Conservation (phyloP, 2,797 vertebrate genomes). For the Epinephelus awoara region DNA sequence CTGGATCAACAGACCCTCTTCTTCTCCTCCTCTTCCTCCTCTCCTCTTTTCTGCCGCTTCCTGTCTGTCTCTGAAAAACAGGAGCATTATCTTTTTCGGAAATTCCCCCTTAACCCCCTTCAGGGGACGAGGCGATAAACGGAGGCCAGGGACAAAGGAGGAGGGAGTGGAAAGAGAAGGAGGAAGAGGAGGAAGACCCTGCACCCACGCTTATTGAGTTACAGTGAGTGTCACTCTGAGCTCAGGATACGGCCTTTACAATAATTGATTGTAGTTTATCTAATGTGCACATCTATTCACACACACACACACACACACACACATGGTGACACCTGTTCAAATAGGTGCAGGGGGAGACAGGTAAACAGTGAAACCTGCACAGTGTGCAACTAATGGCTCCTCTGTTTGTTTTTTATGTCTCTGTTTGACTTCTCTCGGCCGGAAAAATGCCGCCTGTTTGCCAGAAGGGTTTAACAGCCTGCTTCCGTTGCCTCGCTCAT, state of each 20-base stretch:
- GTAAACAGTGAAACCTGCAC: conserved; percentile 42
- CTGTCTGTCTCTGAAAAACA: conserved; percentile 67
- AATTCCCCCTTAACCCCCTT: conserved; percentile 74
- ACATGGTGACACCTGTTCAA: conserved; percentile 65
- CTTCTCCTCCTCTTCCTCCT: conserved; percentile 25
- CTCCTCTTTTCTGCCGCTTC: conserved; percentile 23
- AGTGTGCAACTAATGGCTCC: conserved; percentile 16
- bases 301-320: conserved; percentile 24
- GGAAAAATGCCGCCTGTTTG: conserved; percentile 34
- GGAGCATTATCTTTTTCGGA: conserved; percentile 80
- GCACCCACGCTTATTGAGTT: conserved; percentile 70
- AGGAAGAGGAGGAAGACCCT: conserved; percentile 50
- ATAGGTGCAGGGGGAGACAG: conserved; percentile 34
- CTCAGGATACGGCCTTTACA: conserved; percentile 26
- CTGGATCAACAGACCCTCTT: conserved; percentile 40
- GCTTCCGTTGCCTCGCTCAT: conserved; percentile 19
- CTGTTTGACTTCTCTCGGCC: conserved; percentile 44
- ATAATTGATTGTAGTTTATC: conserved; percentile 40
- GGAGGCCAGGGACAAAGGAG: conserved; percentile 59
- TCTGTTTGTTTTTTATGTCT: conserved; percentile 46
- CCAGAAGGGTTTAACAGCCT: conserved; percentile 41
- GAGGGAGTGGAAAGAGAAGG: conserved; percentile 44
- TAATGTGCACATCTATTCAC: conserved; percentile 25
- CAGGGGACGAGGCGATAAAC: conserved; percentile 61
- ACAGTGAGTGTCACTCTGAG: conserved; percentile 68